Percentiles rank a stretch among this genome's conserved stretches.
Conservation (phyloP, 2,888 invertebrate species). For the Disparrhopalites patrizii region DNA sequence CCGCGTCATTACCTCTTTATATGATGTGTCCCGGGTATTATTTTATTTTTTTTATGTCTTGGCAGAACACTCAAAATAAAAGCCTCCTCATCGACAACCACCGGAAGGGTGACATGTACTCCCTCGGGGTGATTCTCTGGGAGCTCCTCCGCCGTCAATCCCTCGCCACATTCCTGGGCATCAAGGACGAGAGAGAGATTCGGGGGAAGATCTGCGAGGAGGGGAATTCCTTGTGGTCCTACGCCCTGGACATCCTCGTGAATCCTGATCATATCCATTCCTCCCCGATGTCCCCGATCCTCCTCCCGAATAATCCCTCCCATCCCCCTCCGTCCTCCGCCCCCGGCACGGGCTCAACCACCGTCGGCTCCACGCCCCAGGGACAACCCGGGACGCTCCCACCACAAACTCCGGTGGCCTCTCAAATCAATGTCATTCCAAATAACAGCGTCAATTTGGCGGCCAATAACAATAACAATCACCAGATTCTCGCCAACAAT, state of each 20-base stretch:
- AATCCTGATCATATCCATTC: too few relatives aligned
- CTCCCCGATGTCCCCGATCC: not conserved
- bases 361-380: not conserved
- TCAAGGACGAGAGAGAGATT: slow-evolving; percentile 40
- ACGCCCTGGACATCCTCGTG: not conserved
- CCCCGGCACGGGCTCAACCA: not conserved
- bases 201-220: slow-evolving; percentile 5
- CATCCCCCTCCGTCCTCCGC: not conserved
- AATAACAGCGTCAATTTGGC: not conserved
- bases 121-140: slow-evolving; percentile 78
- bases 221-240: slow-evolving; percentile 12
- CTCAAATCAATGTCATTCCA: too few relatives aligned
- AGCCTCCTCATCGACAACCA: slow-evolving; percentile 57
- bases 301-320: not conserved
- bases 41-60: too few relatives aligned
- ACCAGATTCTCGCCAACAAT: too few relatives aligned
- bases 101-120: slow-evolving; percentile 78
- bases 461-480: not conserved
- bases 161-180: slow-evolving; percentile 40
- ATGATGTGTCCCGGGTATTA: too few relatives aligned
- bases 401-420: not conserved
- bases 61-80: slow-evolving; percentile 10
- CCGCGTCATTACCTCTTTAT: too few relatives aligned
- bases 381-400: not conserved
- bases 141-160: slow-evolving; percentile 69